Conservation (phyloP, 2,888 invertebrate species). For the Euclidia mi region DNA sequence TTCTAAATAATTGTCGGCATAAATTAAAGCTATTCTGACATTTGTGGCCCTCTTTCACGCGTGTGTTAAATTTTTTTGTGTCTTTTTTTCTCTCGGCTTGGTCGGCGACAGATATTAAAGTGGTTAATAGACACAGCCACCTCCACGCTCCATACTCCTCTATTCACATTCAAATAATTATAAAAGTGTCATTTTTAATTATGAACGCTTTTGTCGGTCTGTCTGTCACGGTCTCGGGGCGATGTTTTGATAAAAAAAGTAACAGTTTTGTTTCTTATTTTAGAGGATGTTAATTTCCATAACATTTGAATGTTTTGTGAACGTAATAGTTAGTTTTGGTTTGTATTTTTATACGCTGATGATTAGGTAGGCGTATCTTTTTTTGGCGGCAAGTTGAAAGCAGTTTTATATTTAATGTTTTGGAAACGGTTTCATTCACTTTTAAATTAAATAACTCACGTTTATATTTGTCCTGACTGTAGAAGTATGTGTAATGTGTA, state of each 20-base stretch:
- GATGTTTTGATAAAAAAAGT: slow-evolving; percentile 41
- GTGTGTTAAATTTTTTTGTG: slow-evolving; percentile 55
- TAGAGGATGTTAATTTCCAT: slow-evolving; percentile 40
- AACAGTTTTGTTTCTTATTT: slow-evolving; percentile 22
- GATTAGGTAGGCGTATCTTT: slow-evolving; percentile 10
- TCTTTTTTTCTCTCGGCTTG: slow-evolving; percentile 48
- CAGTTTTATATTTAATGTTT: neutral
- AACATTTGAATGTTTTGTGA: slow-evolving; percentile 40
- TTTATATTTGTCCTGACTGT: too few relatives aligned
- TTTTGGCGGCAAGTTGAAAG: neutral
- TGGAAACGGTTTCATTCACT: too few relatives aligned
- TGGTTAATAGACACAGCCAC: slow-evolving; percentile 66
- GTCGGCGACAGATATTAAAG: slow-evolving; percentile 55
- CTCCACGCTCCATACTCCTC: slow-evolving; percentile 54
- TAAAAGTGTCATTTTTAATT: slow-evolving; percentile 83
- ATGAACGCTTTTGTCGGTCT: slow-evolving; percentile 75
- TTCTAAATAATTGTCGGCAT: slow-evolving; percentile 70
- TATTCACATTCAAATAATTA: slow-evolving; percentile 74
- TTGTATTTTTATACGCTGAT: slow-evolving; percentile 29
- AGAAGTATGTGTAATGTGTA: too few relatives aligned
- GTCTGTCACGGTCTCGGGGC: slow-evolving; percentile 67
- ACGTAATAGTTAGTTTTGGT: slow-evolving; percentile 20
- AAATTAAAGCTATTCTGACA: slow-evolving; percentile 76
- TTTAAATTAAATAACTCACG: too few relatives aligned
- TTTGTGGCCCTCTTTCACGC: slow-evolving; percentile 70